Evolutionary conservation across 2,888 invertebrate species (phyloP), one percentile per base, ranked within the genome.

Genomic region (Scotopteryx bipunctaria): DNA sequence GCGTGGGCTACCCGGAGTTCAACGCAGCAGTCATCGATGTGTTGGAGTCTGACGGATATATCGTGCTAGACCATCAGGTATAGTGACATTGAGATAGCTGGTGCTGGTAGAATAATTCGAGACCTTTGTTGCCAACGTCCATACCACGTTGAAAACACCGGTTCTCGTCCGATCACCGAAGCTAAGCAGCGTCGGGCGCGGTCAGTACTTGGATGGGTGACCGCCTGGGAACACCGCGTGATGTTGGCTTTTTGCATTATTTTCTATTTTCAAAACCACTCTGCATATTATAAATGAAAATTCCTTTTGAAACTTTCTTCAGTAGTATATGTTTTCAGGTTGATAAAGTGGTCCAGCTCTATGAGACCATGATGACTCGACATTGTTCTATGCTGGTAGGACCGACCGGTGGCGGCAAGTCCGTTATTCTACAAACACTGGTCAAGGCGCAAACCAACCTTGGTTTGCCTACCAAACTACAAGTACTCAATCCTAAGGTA

Each of bases 351-450:
- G 94, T 97, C 3, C 98, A 98, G 81, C 75, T 98, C 78, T 97
- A 97, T 76, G 97, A 98, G 88, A 97, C 97, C 0, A 97, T 98
- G 97, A 96, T 97, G 95, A 97, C 96, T 0, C 92, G 97, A 25
- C 97, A 98, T 84, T 97, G 96, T 41, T 94, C 95, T 2, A 98
- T 98, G 97, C 81, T 98, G 57, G 96, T 98, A 2, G 98, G 98
- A 0, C 97, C 97, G 13, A 98, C 98, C 2, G 97, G 98, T 16
- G 97, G 97, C 15, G 98, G 98, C 11, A 98, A 98, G 89, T 93
- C 96, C 1, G 95, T 97, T 25, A 95, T 98, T 21, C 93, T 97
- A 57, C 92, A 95, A 64, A 93, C 94, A 1, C 84, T 98, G 32
- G 93, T 95, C 58, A 94, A 94, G 69, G 94, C 97, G 6, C 97